Evolutionary conservation across 1,140 invertebrate species (phyloP).

Genomic region (Procambarus virginalis): DNA sequence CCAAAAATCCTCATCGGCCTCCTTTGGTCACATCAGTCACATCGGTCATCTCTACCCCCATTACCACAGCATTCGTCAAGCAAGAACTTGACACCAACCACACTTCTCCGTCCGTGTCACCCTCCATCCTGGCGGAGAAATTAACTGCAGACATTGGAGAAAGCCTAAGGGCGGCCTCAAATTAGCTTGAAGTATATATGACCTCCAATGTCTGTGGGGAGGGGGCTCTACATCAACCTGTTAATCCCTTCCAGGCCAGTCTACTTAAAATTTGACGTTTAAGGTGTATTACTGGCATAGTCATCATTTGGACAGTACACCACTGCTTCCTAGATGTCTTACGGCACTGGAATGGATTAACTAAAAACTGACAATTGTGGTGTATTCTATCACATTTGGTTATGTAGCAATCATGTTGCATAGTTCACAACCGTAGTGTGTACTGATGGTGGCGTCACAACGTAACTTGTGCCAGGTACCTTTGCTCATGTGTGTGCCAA

Average conservation of each 20-base stretch:
- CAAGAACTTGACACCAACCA: slow-evolving; percentile 58
- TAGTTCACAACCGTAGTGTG: slow-evolving; percentile 19
- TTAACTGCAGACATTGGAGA: slow-evolving; percentile 59
- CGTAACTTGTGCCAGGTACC: slow-evolving; percentile 59
- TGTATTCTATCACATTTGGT: not conserved
- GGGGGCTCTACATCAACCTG: slow-evolving; percentile 3
- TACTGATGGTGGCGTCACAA: slow-evolving; percentile 60
- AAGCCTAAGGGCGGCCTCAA: slow-evolving; percentile 46
- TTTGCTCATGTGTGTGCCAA: slow-evolving; percentile 67
- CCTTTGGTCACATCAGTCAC: slow-evolving; percentile 58
- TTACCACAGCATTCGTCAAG: slow-evolving; percentile 55
- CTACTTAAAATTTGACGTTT: slow-evolving; percentile 17
- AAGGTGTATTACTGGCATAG: slow-evolving; percentile 27
- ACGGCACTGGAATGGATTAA: slow-evolving; percentile 37
- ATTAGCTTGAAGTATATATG: slow-evolving; percentile 33
- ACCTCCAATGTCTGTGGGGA: not conserved
- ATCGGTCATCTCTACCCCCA: slow-evolving; percentile 51
- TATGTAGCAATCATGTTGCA: not conserved
- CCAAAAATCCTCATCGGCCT: slow-evolving; percentile 68
- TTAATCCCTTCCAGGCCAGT: slow-evolving; percentile 37
- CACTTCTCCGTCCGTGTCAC: slow-evolving; percentile 68
- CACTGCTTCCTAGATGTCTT: slow-evolving; percentile 14
- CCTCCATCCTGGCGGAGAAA: slow-evolving; percentile 61
- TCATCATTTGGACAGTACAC: slow-evolving; percentile 12
- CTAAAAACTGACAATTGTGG: slow-evolving; percentile 18